A percentile compares a stretch with the other conserved stretches of the same genome.
Conservation (phyloP, 2,113 vertebrate species). For the Bos indicus region DNA sequence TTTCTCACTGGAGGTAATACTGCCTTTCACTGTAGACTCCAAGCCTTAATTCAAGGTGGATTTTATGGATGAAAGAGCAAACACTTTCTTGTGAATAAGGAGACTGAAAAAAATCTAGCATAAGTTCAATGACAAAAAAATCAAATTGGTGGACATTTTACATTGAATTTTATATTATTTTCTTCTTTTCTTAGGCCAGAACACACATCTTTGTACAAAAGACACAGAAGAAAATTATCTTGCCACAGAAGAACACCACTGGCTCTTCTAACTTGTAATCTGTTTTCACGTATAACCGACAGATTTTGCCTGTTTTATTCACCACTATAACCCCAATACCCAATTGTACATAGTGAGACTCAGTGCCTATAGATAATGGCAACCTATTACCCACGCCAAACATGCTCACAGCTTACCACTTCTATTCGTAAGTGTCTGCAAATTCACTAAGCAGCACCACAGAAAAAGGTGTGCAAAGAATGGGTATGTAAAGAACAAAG, state of each 20-base stretch:
- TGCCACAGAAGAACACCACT: not conserved
- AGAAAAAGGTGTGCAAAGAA: not conserved
- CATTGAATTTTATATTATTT: not conserved
- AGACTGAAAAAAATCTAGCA: not conserved
- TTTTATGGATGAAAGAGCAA: slow-evolving; percentile 16
- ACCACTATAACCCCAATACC: not conserved
- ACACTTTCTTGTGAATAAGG: not conserved
- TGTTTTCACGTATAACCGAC: not conserved
- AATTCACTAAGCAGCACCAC: not conserved
- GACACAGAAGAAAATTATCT: slow-evolving; percentile 17
- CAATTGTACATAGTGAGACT: not conserved
- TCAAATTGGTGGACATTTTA: not conserved
- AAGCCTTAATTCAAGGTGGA: slow-evolving; percentile 22
- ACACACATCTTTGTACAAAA: slow-evolving; percentile 19
- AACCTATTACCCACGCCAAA: not conserved
- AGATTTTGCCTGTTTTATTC: not conserved
- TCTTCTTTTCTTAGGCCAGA: not conserved
- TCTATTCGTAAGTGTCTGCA: not conserved
- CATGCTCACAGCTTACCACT: not conserved
- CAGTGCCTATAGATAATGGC: not conserved
- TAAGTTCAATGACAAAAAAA: not conserved
- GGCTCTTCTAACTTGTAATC: not conserved
- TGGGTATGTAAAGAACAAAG: not conserved
- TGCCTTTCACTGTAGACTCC: not conserved
- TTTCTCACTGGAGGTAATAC: slow-evolving; percentile 22